Conservation (phyloP, 2,113 vertebrate genomes). For the Chaenogobius annularis region DNA sequence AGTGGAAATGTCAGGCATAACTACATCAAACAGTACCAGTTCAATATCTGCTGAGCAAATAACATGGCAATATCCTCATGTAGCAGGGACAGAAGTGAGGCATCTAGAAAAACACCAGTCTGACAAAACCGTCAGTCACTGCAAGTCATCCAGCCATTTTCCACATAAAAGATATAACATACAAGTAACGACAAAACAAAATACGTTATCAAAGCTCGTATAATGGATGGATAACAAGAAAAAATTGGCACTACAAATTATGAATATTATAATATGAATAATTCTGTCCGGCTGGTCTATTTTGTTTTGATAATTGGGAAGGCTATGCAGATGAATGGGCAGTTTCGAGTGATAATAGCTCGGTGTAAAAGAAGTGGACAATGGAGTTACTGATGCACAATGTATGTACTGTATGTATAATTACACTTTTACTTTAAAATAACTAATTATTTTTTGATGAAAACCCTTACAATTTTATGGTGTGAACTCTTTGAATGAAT, state of each 20-base stretch:
- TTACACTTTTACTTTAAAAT: no score
- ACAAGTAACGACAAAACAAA: neutral
- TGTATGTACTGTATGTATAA: no score
- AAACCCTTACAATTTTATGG: neutral
- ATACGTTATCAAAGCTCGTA: neutral
- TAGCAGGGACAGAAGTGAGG: neutral
- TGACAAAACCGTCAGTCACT: neutral
- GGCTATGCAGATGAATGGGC: neutral
- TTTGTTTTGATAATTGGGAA: neutral
- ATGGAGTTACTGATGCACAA: no score
- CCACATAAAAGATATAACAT: neutral
- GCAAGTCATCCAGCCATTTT: neutral
- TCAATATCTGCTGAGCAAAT: constrained; percentile 19
- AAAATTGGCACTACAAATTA: neutral
- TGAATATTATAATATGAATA: no score
- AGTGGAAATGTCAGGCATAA: constrained; percentile 27
- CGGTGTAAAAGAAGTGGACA: neutral
- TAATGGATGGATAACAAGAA: neutral
- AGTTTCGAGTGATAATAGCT: neutral
- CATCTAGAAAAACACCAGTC: neutral
- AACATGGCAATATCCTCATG: constrained; percentile 2
- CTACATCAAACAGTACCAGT: constrained; percentile 26
- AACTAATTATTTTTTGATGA: neutral
- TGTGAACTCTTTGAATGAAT: neutral
- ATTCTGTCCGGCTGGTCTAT: neutral